Base-by-base conservation (phyloP, 2,888 invertebrate species). In the Desoria tigrina region DNA sequence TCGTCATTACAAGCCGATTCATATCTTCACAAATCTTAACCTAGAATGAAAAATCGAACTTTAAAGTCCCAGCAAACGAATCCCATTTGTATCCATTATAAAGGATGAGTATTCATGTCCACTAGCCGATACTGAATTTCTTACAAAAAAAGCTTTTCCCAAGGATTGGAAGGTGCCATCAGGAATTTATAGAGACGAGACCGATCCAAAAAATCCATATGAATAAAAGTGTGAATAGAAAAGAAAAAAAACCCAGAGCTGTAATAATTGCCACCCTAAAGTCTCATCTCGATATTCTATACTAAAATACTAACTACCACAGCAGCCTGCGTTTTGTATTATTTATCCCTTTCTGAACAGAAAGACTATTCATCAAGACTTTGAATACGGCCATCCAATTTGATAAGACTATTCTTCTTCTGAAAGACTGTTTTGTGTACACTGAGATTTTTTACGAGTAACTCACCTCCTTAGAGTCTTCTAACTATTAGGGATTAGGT, bases 191-290 rank as follows among this genome's bases (percentile, higher is more conserved):
- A 32, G 11, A 32, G 32, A 32, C 32, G 21, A 4, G 21, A 57
- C 42, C n/a, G 57, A 57, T 55, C 42, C 32, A 39, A 57, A n/a
- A n/a, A 57, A 57, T 42, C 57, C 42, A 57, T 32, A 32, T 39
- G 58, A 42, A 51, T 51, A 51, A 6, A 51, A 24, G 23, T 7
- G 16, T 32, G 56, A 24, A 23, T 57, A 57, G 28, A 55, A 32
- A n/a, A n/a, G n/a, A n/a, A n/a, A n/a, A n/a, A n/a, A 57, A 57
- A 21, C 3, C 14, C 24, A 6, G 24, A 26, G 26, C 45, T 24
- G 45, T 42, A 58, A 58, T 58, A 58, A 58, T 58, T 58, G 58
- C 58, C 58, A 58, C 58, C 58, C 58, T 58, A 42, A 49, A 58
- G 58, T 58, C 58, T 51, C 51, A 26, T 24, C 26, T 14, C 21